A percentile compares a stretch with the other conserved stretches of the same genome.
phyloP scores from a whole-genome alignment of 92 coral and sea anemone species.

The Metridium senile region DNA sequence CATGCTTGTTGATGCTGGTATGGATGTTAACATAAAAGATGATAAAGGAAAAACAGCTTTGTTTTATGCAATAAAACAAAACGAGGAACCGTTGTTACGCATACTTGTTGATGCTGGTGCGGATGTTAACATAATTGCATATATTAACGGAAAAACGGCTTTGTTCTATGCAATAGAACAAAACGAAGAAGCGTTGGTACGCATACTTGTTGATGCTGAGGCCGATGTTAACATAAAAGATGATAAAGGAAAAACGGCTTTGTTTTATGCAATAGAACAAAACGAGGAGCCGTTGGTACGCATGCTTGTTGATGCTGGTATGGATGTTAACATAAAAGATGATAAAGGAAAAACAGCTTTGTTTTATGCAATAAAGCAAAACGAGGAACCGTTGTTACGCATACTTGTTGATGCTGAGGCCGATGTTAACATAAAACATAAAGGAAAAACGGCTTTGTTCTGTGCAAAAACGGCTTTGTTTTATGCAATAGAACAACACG shows the following conservation, averaged over 20 bases:
- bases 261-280: no score
- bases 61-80: neutral
- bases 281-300: neutral
- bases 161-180: conserved; percentile 16
- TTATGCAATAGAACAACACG: neutral
- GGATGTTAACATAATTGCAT: conserved; percentile 14
- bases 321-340: conserved; percentile 14
- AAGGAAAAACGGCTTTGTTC: neutral
- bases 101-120: conserved; percentile 4
- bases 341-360: conserved; percentile 22
- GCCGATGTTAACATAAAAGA: no score
- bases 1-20: neutral
- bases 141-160: neutral
- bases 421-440: conserved; percentile 5
- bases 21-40: neutral
- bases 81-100: neutral
- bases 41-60: neutral
- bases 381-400: neutral
- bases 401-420: neutral
- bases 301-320: neutral
- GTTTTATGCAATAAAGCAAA: conserved; percentile 7
- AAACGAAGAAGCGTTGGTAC: no score
- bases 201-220: no score
- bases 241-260: no score
- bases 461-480: conserved; percentile 6